A percentile compares a stretch with the other conserved stretches of the same genome.
Evolutionary conservation across 2,113 vertebrate species (phyloP).

Genomic region (Ctenomys sociabilis): DNA sequence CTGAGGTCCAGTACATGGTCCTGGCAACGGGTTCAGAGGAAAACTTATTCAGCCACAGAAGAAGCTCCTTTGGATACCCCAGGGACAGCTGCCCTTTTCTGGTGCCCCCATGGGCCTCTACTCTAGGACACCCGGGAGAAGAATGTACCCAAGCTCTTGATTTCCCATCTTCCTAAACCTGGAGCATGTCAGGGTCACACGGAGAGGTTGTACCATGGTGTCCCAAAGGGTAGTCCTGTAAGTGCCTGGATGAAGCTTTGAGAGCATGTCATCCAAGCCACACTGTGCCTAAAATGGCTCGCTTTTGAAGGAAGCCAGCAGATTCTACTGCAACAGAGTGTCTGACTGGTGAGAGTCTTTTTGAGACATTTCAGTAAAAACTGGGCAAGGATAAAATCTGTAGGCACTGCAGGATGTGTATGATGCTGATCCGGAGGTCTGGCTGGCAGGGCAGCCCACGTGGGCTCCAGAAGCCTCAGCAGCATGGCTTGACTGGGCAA

Average conservation of each 20-base stretch:
- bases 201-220: no score
- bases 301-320: neutral
- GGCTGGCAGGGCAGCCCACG: no score
- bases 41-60: no score
- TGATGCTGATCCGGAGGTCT: neutral
- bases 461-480: neutral
- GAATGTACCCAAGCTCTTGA: neutral
- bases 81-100: neutral
- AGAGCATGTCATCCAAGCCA: neutral
- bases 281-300: neutral
- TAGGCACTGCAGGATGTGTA: neutral
- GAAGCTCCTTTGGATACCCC: neutral
- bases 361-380: neutral
- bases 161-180: neutral
- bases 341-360: neutral
- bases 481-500: neutral
- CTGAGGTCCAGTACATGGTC: neutral
- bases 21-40: neutral
- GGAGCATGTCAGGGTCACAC: no score
- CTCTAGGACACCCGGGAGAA: neutral
- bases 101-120: neutral
- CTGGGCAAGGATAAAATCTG: neutral
- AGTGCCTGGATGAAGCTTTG: neutral
- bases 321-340: no score
- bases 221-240: neutral